These are phyloP conservation scores for Trichopoda pennipes DNA, from an alignment of 2,888 invertebrate genomes.

Conservation along the genomic window DNA sequence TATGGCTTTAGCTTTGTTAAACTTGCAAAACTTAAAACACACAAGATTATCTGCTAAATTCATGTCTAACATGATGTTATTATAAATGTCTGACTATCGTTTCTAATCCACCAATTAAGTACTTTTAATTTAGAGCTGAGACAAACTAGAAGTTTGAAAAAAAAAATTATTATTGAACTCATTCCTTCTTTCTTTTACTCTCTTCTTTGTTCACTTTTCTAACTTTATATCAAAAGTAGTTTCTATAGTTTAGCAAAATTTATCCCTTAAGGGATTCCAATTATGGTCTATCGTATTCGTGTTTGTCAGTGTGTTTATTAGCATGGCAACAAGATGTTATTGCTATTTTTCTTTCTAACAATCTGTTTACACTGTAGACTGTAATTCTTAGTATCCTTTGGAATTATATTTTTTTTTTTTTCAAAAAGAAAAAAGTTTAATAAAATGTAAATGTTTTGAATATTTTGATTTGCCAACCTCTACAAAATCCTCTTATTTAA, in stretches of 20 bases:
- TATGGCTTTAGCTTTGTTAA: too few relatives aligned
- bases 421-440: conserved; percentile 38
- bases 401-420: background rate
- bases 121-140: too few relatives aligned
- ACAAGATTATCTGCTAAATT: too few relatives aligned
- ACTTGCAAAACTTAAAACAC: too few relatives aligned
- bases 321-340: conserved; percentile 39
- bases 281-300: conserved; percentile 48
- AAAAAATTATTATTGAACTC: too few relatives aligned
- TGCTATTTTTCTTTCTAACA: conserved; percentile 31
- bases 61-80: too few relatives aligned
- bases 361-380: conserved; percentile 15
- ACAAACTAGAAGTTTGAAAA: too few relatives aligned
- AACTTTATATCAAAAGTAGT: background rate
- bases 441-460: conserved; percentile 55
- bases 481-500: conserved; percentile 64
- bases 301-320: conserved; percentile 57
- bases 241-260: conserved; percentile 17
- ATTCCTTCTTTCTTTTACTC: background rate
- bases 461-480: conserved; percentile 60
- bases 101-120: too few relatives aligned
- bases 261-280: conserved; percentile 51
- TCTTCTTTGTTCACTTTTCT: background rate
- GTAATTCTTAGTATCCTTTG: background rate
- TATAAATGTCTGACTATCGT: too few relatives aligned